Evolutionary conservation across 1,140 invertebrate species (phyloP).

Genomic region (Pogonomyrmex californicus): DNA sequence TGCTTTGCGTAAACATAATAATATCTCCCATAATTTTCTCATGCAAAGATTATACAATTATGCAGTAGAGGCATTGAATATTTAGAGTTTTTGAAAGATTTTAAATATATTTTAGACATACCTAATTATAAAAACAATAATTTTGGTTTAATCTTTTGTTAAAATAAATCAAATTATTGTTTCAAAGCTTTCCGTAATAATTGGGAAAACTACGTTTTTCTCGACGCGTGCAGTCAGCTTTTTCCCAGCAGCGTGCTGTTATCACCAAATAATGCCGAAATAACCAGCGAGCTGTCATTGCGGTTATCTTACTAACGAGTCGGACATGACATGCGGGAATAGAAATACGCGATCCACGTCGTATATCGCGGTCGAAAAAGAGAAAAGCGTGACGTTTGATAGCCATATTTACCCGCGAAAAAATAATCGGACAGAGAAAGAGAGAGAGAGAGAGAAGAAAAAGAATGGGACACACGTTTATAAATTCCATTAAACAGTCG

Average conservation of each 20-base stretch:
- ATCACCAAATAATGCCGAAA: constrained; percentile 40
- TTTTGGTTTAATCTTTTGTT: neutral
- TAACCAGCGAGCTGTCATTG: constrained; percentile 36
- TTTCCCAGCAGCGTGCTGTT: constrained; percentile 11
- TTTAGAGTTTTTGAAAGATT: neutral
- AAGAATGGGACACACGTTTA: neutral
- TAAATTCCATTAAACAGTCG: neutral
- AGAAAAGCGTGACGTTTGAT: constrained; percentile 30
- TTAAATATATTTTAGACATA: neutral
- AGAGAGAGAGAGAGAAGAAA: neutral
- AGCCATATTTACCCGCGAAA: constrained; percentile 36
- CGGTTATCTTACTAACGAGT: constrained; percentile 22
- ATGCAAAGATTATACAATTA: neutral
- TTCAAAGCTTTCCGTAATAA: neutral
- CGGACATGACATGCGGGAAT: constrained; percentile 13
- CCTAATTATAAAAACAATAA: neutral
- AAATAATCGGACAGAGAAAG: constrained; percentile 12
- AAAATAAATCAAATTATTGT: neutral
- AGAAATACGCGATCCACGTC: constrained; percentile 34
- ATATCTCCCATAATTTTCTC: neutral
- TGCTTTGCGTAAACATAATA: neutral
- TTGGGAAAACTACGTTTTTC: neutral
- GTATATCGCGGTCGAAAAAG: constrained; percentile 39
- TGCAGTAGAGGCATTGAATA: neutral
- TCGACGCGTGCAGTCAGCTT: neutral